Base-by-base conservation (phyloP, 2,113 vertebrate genomes). In the Eurystomus gularis region DNA sequence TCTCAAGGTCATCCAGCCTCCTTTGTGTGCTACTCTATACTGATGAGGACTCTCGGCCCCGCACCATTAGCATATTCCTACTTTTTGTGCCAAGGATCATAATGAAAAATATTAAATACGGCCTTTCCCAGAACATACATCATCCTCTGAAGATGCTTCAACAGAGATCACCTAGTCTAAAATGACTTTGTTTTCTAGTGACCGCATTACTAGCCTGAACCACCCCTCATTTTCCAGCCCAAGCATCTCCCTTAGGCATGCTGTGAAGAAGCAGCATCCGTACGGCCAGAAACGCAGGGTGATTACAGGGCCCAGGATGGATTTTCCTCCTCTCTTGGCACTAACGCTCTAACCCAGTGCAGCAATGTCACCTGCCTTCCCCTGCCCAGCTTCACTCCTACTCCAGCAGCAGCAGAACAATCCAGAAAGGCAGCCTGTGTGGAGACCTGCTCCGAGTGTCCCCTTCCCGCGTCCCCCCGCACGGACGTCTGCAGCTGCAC, bases 61-160 rank as follows among this genome's bases (percentile, higher is more conserved):
- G 29, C 52, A 69, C 40, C 33, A 86, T 88, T 86, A 92, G 40
- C 85, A 76, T 54, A 72, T 40, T 77, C 71, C 25, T 40, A 86
- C 62, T 66, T 85, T 89, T 80, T 80, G 49, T 93, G 90, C 92
- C 94, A 96, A 92, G 71, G 71, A 70, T 79, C 25, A 28, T 92
- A 94, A 94, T 95, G 88, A 75, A 94, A 94, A 95, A 82, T 82
- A 93, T 88, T 92, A 90, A 95, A 92, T 93, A 79, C 29, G n/a
- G 62, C 87, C 40, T 91, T 58, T 76, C 44, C n/a, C 58, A 65
- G 84, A 44, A 64, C 61, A 82, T 76, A 65, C 9, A 87, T 95
- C 84, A 95, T 79, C 24, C 35, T 84, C 29, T 69, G 65, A 76
- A 48, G 57, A 76, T 44, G 17, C n/a, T 86, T 75, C 44, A 51